These are phyloP conservation scores for Akabosia matsudoensis DNA, from an alignment of 1,140 invertebrate genomes.

Conservation along the genomic window DNA sequence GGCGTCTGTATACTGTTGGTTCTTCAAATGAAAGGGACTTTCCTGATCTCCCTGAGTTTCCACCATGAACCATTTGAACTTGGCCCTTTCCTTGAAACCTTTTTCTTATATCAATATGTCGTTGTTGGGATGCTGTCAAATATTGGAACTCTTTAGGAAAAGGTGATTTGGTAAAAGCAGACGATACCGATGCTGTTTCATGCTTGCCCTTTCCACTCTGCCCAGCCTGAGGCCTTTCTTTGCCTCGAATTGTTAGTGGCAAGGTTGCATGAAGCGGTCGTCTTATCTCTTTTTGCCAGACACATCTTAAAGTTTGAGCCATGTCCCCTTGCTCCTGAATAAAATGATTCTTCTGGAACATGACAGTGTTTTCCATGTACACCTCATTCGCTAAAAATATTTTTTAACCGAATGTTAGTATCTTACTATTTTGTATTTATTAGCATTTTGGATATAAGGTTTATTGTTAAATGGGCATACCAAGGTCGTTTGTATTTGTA, in stretches of 20 bases:
- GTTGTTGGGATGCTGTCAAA: background rate
- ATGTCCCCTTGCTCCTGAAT: conserved; percentile 49
- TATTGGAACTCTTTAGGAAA: background rate
- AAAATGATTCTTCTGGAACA: conserved; percentile 49
- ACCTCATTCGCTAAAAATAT: conserved; percentile 37
- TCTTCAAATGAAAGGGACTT: background rate
- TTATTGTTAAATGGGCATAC: too few species aligned
- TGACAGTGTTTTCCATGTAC: conserved; percentile 50
- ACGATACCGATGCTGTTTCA: background rate
- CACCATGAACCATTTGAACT: conserved; percentile 32
- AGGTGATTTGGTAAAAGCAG: background rate
- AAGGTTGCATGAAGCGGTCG: conserved; percentile 36
- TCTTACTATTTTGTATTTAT: too few species aligned
- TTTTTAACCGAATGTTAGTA: background rate
- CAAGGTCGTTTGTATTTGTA: too few species aligned
- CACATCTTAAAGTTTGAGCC: conserved; percentile 48
- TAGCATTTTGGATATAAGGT: too few species aligned
- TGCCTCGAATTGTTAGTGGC: conserved; percentile 24
- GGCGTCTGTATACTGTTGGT: background rate
- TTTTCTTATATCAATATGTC: background rate
- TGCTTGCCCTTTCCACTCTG: background rate
- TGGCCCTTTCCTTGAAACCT: conserved; percentile 29
- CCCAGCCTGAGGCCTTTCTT: background rate
- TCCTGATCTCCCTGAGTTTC: background rate
- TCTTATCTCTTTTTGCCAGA: conserved; percentile 48